Evolutionary conservation across 2,113 vertebrate genomes (phyloP), one percentile per base, ranked within the genome.

Genomic region (Campylorhamphus procurvoides): DNA sequence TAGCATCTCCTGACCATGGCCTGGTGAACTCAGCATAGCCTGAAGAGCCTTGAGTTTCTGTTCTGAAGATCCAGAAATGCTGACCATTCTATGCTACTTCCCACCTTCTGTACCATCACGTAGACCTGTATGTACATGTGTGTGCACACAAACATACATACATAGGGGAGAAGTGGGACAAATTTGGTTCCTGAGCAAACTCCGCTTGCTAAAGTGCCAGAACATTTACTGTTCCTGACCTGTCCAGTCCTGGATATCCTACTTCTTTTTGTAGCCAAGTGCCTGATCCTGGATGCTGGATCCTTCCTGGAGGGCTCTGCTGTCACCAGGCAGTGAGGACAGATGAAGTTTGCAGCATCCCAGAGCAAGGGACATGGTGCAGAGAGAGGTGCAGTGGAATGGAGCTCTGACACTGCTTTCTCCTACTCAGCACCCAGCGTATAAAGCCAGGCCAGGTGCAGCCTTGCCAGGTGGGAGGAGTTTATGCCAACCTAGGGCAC

Each of bases 41-140:
- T 33, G 22, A 56, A 53, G 28, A 89, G 33, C 53, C 71, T 58
- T 42, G 49, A 58, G 44, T 53, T 75, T 69, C 76, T 79, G n/a
- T 59, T 62, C 47, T 56, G 52, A 44, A 59, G 39, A 74, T 64
- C n/a, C 62, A 79, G 56, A 76, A 85, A 17, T 40, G 13, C 44
- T 79, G 87, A 47, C 19, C 31, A 50, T 52, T 33, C 62, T 11
- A 0, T 35, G 63, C 14, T 37, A 28, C 46, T 52, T 50, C 74
- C 29, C 31, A 73, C 35, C 27, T 15, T 15, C 68, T 42, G 50
- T 46, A 37, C 64, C 20, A 7, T 18, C 23, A 3, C 2, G 18
- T 20, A 24, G 0, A 20, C 2, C 33, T 22, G 15, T 22, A 12
- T 9, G 7, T 3, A 3, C 37, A 19, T 31, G 13, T 53, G 58